Percentiles rank a stretch among this genome's conserved stretches.
These are phyloP conservation scores for Dysdera silvatica DNA, from an alignment of 1,140 invertebrate genomes.

Conservation along the genomic window DNA sequence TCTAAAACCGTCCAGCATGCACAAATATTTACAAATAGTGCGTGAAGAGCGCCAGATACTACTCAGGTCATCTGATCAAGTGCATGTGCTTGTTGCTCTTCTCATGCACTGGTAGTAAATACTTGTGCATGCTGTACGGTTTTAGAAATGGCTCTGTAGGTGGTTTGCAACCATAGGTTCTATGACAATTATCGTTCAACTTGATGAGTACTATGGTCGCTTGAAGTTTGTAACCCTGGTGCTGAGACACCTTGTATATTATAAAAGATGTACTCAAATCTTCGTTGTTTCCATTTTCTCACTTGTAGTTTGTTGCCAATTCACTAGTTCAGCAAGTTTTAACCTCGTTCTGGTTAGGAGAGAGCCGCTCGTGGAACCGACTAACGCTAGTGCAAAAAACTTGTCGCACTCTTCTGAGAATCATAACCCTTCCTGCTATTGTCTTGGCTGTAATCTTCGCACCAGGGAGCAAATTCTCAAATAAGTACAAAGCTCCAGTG, in stretches of 20 bases:
- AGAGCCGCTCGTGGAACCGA: slow-evolving; percentile 52
- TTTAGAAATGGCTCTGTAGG: no score
- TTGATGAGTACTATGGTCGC: background rate
- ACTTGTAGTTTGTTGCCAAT: slow-evolving; percentile 58
- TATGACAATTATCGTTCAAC: background rate
- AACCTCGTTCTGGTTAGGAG: slow-evolving; percentile 49
- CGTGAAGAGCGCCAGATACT: no score
- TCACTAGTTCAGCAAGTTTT: slow-evolving; percentile 62
- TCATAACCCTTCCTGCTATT: slow-evolving; percentile 8
- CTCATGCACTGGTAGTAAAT: no score
- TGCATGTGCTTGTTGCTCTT: no score
- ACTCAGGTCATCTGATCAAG: no score
- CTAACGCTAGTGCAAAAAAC: slow-evolving; percentile 46
- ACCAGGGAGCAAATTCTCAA: slow-evolving; percentile 50
- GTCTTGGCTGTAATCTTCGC: slow-evolving; percentile 37
- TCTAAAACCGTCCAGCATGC: no score
- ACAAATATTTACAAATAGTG: no score
- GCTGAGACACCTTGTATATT: no score
- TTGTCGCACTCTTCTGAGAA: slow-evolving; percentile 24
- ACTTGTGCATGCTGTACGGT: no score
- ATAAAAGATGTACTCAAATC: no score
- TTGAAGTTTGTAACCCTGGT: no score
- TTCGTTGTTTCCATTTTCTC: slow-evolving; percentile 4
- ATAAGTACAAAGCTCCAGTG: slow-evolving; percentile 40
- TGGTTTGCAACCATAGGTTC: no score